Evolutionary conservation across 2,888 invertebrate species (phyloP), one percentile per base, ranked within the genome.

Genomic region (Microdon myrmicae): DNA sequence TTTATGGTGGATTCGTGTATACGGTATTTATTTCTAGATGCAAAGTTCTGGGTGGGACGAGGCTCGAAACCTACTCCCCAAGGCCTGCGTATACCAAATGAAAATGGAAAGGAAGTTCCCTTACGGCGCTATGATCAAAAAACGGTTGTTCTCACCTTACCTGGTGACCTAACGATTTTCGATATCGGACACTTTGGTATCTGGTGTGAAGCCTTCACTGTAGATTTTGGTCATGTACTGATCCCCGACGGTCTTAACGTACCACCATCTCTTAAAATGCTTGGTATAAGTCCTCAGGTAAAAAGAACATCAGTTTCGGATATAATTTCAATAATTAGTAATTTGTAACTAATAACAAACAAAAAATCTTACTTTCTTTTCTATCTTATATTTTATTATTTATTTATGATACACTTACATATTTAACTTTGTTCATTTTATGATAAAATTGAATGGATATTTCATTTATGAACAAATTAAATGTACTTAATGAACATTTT

Each of bases 241-340:
- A 84, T 95, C 67, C 92, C 93, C 0, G 84, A 84, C 67, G 82
- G 81, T 47, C 81, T 90, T 66, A 92, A 92, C 82, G 89, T 95
- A 34, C 95, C 95, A 28, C 95, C 95, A 41, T 93, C 93, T 29
- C 85, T 94, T 60, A 91, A 90, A 82, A 94, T 94, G 94, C 86
- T 95, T 34, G 95, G 94, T 67, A 90, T 94, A 61, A 92, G 93
- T 66, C 94, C 94, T 35, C 94, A 95, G 92, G 95, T 95, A 85
- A 83, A 87, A 72, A 78, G 76, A 74, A 72, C 69, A 47, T 43
- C 64, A 25, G 64, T 47, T 64, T 64, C 64, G 64, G 64, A 64
- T 53, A 64, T 64, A 56, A 64, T 58, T 64, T 58, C 41, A 58
- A 64, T 64, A 37, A 71, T 77, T 68, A 76, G 74, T 71, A 72